A percentile compares a stretch with the other conserved stretches of the same genome.
Evolutionary conservation across 2,797 vertebrate genomes (phyloP).

Genomic region (Pangasius krempfi): DNA sequence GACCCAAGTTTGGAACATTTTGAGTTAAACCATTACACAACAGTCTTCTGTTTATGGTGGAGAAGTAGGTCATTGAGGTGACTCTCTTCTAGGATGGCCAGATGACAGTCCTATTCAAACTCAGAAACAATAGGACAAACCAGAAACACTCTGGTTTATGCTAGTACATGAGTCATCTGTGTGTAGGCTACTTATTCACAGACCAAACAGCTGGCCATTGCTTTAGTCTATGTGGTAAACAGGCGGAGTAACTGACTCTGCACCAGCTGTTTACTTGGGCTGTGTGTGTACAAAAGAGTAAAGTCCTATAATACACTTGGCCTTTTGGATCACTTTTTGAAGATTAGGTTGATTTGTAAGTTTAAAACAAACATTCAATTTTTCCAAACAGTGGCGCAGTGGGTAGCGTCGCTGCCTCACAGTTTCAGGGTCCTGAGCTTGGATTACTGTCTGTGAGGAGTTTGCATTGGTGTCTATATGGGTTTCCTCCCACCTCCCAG

Average conservation of each 20-base stretch:
- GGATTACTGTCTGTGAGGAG: not conserved
- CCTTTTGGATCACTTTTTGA: not conserved
- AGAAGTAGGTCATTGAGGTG: not conserved
- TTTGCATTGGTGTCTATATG: not conserved
- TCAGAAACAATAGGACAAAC: constrained; percentile 17
- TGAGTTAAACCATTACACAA: constrained; percentile 8
- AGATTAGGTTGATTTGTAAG: constrained; percentile 2
- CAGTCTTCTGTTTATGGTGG: constrained; percentile 4
- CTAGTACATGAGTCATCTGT: not conserved
- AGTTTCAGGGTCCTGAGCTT: not conserved
- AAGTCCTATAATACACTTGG: not conserved
- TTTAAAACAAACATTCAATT: constrained; percentile 13
- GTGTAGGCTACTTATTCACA: constrained; percentile 15
- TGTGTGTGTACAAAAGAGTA: not conserved
- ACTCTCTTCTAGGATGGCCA: not conserved
- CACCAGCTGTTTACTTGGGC: constrained; percentile 38
- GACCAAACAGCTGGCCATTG: constrained; percentile 6
- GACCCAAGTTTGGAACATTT: not conserved
- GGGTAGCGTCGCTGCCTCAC: not conserved
- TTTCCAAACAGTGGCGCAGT: not conserved
- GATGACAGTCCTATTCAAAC: constrained; percentile 23
- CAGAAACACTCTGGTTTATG: constrained; percentile 1
- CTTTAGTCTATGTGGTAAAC: constrained; percentile 12
- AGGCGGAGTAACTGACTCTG: constrained; percentile 15
- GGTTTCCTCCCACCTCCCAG: not conserved